phyloP scores from a whole-genome alignment of 2,888 invertebrate species.

The Tinea trinotella region DNA sequence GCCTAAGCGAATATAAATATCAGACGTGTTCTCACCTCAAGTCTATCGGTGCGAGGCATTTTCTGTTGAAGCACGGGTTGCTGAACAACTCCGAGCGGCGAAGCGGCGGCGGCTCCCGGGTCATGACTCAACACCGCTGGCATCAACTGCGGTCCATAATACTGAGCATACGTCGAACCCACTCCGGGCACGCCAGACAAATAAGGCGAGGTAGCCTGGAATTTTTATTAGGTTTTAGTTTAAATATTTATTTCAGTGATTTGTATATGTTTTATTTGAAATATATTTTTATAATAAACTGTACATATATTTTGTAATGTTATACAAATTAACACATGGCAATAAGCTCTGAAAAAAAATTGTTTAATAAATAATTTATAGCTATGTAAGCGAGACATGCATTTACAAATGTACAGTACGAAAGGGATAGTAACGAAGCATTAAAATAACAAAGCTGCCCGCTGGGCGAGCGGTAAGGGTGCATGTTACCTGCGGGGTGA shows the following conservation, averaged over 20 bases:
- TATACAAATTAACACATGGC: conserved; percentile 1
- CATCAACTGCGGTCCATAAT: conserved; percentile 92
- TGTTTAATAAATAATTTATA: neutral
- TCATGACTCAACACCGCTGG: conserved; percentile 92
- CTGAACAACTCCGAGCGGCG: conserved; percentile 87
- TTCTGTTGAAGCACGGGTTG: conserved; percentile 92
- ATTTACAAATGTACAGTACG: conserved; percentile 35
- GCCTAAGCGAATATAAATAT: conserved; percentile 18
- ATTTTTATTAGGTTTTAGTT: conserved; percentile 23
- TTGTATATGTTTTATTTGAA: no score
- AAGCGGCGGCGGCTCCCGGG: conserved; percentile 83
- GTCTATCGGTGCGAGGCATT: conserved; percentile 94
- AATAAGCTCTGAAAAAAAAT: neutral
- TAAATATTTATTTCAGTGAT: no score
- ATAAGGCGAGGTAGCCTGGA: conserved; percentile 91
- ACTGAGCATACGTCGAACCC: conserved; percentile 91
- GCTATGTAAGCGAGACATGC: conserved; percentile 49
- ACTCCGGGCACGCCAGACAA: conserved; percentile 92
- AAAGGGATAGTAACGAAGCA: conserved; percentile 53
- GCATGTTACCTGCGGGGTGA: conserved; percentile 67
- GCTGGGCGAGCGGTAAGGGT: conserved; percentile 35
- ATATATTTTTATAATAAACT: no score
- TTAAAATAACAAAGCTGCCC: conserved; percentile 46
- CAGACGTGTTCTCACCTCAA: conserved; percentile 85
- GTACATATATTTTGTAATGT: neutral